phyloP scores from a whole-genome alignment of 2,113 vertebrate species.

The Gracilinanus agilis region DNA sequence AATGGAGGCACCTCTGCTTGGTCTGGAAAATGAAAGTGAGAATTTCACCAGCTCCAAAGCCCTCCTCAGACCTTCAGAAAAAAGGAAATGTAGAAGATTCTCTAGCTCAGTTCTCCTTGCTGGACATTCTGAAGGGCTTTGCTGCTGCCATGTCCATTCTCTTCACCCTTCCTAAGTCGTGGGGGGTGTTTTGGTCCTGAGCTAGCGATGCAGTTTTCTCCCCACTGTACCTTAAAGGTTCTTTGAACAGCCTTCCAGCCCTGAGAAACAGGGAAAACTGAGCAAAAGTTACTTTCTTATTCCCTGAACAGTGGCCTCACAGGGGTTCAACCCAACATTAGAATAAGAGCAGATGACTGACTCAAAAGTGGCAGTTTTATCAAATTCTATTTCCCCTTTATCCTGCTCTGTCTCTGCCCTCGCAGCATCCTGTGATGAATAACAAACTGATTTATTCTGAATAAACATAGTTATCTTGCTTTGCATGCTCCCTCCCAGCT shows the following conservation, averaged over 20 bases:
- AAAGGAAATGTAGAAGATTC: not conserved
- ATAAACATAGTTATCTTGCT: slow-evolving; percentile 34
- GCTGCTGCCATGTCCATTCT: not conserved
- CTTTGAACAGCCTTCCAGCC: not conserved
- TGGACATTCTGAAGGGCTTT: not conserved
- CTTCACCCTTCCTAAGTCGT: no score
- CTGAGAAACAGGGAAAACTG: not conserved
- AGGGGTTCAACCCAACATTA: not conserved
- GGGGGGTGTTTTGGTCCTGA: not conserved
- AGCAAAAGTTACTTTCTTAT: not conserved
- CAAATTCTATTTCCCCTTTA: slow-evolving; percentile 29
- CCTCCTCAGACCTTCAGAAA: not conserved
- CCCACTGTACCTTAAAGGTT: not conserved
- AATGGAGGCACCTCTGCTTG: not conserved
- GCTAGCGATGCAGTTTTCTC: not conserved
- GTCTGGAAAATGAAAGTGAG: slow-evolving; percentile 14
- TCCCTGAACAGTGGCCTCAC: not conserved
- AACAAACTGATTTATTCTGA: slow-evolving; percentile 41
- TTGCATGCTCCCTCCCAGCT: not conserved
- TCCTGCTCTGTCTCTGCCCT: not conserved
- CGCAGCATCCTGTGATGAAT: slow-evolving; percentile 12
- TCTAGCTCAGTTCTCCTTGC: not conserved
- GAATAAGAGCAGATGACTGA: not conserved
- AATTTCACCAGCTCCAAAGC: not conserved
- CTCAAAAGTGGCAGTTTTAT: slow-evolving; percentile 9